Conservation (phyloP, 2,113 vertebrate species). For the Tenrec ecaudatus region DNA sequence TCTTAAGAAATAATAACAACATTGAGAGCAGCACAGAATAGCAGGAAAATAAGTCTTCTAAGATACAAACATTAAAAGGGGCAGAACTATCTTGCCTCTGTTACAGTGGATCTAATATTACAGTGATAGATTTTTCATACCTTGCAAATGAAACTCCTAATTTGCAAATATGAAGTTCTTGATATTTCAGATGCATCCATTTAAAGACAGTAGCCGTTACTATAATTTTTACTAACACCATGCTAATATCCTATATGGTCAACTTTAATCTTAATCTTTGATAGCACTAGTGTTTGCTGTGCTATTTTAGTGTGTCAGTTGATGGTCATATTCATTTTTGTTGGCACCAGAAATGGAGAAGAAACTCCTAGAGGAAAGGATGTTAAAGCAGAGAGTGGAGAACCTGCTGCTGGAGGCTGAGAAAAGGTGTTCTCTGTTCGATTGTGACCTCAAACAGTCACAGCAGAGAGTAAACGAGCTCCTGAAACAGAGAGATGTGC, state of each 20-base stretch:
- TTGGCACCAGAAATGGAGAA: constrained; percentile 94
- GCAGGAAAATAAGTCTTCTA: not conserved
- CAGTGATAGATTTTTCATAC: constrained; percentile 24
- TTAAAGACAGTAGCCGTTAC: not conserved
- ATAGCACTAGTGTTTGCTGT: not conserved
- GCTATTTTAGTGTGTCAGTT: constrained; percentile 21
- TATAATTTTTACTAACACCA: not conserved
- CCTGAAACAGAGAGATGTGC: constrained; percentile 93
- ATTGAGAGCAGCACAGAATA: not conserved
- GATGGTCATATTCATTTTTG: constrained; percentile 35
- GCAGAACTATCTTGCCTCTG: constrained; percentile 8
- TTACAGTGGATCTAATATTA: not conserved
- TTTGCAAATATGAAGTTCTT: constrained; percentile 47
- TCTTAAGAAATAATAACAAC: not conserved
- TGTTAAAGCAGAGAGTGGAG: constrained; percentile 94
- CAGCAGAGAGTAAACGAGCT: constrained; percentile 97
- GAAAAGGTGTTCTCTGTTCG: constrained; percentile 96
- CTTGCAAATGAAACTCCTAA: not conserved
- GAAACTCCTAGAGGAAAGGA: constrained; percentile 95
- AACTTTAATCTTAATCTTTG: not conserved
- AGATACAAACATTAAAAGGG: not conserved
- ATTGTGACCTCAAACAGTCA: constrained; percentile 98
- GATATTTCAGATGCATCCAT: constrained; percentile 12
- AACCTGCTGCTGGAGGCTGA: constrained; percentile 96
- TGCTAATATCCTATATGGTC: too few relatives aligned